A percentile compares a stretch with the other conserved stretches of the same genome.
phyloP scores from a whole-genome alignment of 2,888 invertebrate genomes.

The Torymus tubicola region DNA sequence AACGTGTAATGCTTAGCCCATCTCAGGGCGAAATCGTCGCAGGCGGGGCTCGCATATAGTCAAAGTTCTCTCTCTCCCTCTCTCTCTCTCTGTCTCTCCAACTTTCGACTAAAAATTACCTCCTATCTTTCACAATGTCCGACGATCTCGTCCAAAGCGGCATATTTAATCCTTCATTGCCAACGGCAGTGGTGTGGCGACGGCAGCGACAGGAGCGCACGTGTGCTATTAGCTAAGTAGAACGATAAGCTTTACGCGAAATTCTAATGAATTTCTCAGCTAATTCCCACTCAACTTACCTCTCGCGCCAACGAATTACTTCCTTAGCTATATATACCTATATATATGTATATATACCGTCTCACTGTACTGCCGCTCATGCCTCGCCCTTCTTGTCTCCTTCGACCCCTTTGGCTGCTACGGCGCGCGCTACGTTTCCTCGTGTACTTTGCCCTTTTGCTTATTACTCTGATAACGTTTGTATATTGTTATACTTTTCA shows the following conservation, averaged over 20 bases:
- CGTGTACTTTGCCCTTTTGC: too few relatives aligned
- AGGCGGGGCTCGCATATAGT: background rate
- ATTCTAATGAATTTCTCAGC: slow-evolving; percentile 63
- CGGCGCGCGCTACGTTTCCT: too few relatives aligned
- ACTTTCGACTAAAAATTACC: slow-evolving; percentile 50
- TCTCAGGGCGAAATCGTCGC: background rate
- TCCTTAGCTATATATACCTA: background rate
- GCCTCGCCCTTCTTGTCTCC: slow-evolving; percentile 2
- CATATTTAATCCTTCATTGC: slow-evolving; percentile 44
- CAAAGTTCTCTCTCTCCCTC: too few relatives aligned
- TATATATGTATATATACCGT: too few relatives aligned
- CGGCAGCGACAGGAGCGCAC: slow-evolving; percentile 3
- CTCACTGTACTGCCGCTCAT: background rate
- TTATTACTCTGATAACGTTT: too few relatives aligned
- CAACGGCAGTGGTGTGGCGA: too few relatives aligned
- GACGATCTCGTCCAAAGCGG: slow-evolving; percentile 23
- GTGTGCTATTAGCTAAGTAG: slow-evolving; percentile 59
- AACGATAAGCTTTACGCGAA: slow-evolving; percentile 60
- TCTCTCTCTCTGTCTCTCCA: too few relatives aligned
- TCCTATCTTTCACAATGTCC: slow-evolving; percentile 43
- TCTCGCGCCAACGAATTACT: slow-evolving; percentile 40
- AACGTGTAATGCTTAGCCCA: slow-evolving; percentile 31
- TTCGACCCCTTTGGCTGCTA: background rate
- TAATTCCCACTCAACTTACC: slow-evolving; percentile 54
- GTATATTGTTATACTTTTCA: too few relatives aligned